These are phyloP conservation scores for Catostomus latipinnis DNA, from an alignment of 2,797 vertebrate genomes.

Conservation along the genomic window DNA sequence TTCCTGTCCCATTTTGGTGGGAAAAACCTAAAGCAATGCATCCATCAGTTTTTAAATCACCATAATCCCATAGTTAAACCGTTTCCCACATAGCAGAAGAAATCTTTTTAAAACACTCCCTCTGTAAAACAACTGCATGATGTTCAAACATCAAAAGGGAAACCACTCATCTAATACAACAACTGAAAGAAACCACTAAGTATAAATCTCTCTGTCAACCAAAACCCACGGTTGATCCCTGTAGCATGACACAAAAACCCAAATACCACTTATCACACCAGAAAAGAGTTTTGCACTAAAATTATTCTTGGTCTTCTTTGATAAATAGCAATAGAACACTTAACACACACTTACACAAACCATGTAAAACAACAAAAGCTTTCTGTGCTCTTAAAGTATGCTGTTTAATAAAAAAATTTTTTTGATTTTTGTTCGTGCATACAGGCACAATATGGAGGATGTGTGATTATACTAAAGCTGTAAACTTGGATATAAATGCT, in stretches of 20 bases:
- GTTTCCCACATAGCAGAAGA: no score
- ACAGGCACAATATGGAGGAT: constrained; percentile 69
- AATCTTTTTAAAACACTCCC: constrained; percentile 14
- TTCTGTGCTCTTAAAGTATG: constrained; percentile 66
- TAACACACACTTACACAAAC: constrained; percentile 63
- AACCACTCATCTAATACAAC: constrained; percentile 67
- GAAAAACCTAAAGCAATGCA: not conserved
- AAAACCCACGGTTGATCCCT: constrained; percentile 66
- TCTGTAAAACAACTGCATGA: not conserved
- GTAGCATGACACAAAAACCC: constrained; percentile 60
- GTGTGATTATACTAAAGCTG: constrained; percentile 61
- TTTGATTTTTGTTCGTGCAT: constrained; percentile 58
- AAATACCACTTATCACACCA: constrained; percentile 78
- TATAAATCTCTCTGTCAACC: constrained; percentile 57
- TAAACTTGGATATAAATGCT: constrained; percentile 58
- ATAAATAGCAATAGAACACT: constrained; percentile 82
- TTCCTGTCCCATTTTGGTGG: not conserved
- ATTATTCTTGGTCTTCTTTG: constrained; percentile 79
- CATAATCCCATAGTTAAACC: not conserved
- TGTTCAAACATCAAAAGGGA: constrained; percentile 27
- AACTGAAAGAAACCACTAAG: constrained; percentile 64
- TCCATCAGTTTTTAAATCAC: not conserved
- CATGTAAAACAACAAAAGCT: constrained; percentile 54
- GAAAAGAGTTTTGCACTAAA: constrained; percentile 88
- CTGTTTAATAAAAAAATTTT: constrained; percentile 68